Percentiles rank a stretch among this genome's conserved stretches.
phyloP scores from a whole-genome alignment of 2,113 vertebrate genomes.

The Eubucco bourcierii region DNA sequence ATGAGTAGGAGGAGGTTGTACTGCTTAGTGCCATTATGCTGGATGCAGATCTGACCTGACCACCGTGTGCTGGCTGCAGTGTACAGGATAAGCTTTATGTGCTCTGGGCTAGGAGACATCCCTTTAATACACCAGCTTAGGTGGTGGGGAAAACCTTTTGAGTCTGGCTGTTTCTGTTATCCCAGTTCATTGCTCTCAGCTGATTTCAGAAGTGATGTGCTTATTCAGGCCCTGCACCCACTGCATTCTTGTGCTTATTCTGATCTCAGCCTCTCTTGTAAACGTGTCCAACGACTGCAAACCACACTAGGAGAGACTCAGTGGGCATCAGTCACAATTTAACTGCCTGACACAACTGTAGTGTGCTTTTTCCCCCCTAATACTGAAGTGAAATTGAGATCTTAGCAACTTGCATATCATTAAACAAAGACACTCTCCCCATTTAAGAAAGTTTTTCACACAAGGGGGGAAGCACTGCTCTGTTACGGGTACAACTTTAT shows the following conservation, averaged over 20 bases:
- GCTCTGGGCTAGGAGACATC: background rate
- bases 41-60: background rate
- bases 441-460: background rate
- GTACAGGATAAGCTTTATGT: accelerated
- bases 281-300: background rate
- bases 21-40: background rate
- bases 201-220: background rate
- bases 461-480: background rate
- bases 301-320: accelerated
- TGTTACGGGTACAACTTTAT: background rate
- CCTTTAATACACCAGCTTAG: background rate
- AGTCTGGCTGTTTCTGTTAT: background rate
- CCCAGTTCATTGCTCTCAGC: background rate
- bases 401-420: background rate
- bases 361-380: background rate
- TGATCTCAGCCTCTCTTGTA: background rate
- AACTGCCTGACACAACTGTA: background rate
- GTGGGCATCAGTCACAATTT: background rate
- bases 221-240: background rate
- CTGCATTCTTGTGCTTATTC: background rate
- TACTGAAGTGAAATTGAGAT: background rate
- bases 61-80: background rate
- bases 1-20: background rate
- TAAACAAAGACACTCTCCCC: background rate
- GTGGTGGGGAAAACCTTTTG: background rate